phyloP scores from a whole-genome alignment of 2,797 vertebrate genomes.

The Anguilla pacifica region DNA sequence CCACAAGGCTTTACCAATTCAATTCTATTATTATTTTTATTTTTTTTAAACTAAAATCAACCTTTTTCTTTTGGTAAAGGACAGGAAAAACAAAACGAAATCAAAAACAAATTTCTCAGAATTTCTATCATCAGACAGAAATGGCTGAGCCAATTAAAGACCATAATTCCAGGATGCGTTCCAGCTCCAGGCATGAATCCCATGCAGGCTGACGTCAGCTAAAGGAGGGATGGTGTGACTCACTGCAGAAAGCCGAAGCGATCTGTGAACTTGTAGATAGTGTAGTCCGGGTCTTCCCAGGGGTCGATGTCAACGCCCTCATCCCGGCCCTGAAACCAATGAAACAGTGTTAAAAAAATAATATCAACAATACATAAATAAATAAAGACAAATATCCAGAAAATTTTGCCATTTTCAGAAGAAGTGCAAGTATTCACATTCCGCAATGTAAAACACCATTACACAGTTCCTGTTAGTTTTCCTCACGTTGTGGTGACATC shows the following conservation, averaged over 20 bases:
- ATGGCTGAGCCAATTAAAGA: background rate
- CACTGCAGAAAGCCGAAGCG: constrained; percentile 91
- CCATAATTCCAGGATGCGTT: background rate
- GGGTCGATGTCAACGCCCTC: constrained; percentile 82
- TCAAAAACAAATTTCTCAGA: background rate
- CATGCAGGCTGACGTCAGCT: background rate
- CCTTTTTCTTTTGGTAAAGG: background rate
- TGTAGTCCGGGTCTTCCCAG: constrained; percentile 88
- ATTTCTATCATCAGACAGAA: background rate
- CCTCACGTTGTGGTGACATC: background rate
- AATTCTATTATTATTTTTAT: background rate
- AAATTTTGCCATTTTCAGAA: no score
- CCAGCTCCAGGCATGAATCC: background rate
- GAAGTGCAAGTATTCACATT: background rate
- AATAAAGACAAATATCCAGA: background rate
- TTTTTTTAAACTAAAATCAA: constrained; percentile 19
- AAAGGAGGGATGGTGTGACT: constrained; percentile 57
- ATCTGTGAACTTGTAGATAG: constrained; percentile 85
- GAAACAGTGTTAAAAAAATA: constrained; percentile 23
- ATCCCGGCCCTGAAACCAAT: constrained; percentile 77
- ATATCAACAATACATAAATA: background rate
- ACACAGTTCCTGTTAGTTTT: background rate
- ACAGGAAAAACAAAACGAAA: background rate
- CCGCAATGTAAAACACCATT: background rate
- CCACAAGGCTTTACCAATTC: background rate